Conservation (phyloP, 2,888 invertebrate genomes). For the Sarcophaga subvicina region DNA sequence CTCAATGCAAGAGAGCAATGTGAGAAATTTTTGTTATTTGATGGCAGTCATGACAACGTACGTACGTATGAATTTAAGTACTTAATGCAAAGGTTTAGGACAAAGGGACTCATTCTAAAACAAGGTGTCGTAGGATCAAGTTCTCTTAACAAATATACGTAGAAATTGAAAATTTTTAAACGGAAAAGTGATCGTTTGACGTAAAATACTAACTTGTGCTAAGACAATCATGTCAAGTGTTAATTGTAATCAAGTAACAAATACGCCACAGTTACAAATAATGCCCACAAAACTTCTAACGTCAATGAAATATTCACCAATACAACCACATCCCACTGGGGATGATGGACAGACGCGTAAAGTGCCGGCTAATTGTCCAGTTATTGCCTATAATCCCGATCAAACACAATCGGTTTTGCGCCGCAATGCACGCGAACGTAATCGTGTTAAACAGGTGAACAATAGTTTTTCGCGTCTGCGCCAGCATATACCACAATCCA, state of each 20-base stretch:
- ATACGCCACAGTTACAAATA: slow-evolving; percentile 64
- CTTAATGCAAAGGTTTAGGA: slow-evolving; percentile 82
- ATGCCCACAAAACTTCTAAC: slow-evolving; percentile 72
- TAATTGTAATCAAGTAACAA: slow-evolving; percentile 69
- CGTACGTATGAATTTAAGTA: slow-evolving; percentile 75
- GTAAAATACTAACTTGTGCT: slow-evolving; percentile 38
- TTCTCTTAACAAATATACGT: slow-evolving; percentile 71
- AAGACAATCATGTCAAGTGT: slow-evolving; percentile 69
- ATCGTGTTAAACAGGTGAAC: slow-evolving; percentile 97
- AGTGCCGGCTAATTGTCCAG: slow-evolving; percentile 82
- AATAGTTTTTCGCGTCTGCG: slow-evolving; percentile 95
- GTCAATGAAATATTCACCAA: slow-evolving; percentile 76
- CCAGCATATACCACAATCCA: slow-evolving; percentile 92
- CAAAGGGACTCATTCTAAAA: slow-evolving; percentile 84
- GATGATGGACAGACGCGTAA: slow-evolving; percentile 87
- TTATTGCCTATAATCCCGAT: slow-evolving; percentile 80
- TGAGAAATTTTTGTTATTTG: slow-evolving; percentile 27
- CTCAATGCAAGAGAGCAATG: slow-evolving; percentile 31
- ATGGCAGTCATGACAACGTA: slow-evolving; percentile 61
- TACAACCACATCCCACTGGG: slow-evolving; percentile 87
- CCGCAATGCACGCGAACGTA: slow-evolving; percentile 96
- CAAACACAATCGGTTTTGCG: slow-evolving; percentile 94
- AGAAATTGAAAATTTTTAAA: slow-evolving; percentile 35
- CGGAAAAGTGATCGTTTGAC: slow-evolving; percentile 10
- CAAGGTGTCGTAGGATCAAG: slow-evolving; percentile 82